These are phyloP conservation scores for Dryoscopus gambensis DNA, from an alignment of 2,113 vertebrate genomes.

Conservation along the genomic window DNA sequence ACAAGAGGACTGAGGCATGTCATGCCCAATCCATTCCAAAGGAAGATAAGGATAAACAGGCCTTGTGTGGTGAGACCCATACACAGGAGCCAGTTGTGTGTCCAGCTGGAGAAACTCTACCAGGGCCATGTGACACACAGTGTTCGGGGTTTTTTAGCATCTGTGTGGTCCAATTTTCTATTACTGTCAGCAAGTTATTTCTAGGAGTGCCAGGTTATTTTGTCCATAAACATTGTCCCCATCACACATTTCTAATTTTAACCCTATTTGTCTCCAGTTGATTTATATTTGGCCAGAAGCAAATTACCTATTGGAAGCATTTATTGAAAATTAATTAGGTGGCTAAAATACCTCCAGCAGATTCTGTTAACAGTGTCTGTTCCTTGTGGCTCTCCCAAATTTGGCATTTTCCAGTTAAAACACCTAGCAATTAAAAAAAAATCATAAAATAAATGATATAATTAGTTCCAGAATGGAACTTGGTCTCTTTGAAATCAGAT, in stretches of 20 bases:
- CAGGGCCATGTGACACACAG: neutral
- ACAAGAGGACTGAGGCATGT: neutral
- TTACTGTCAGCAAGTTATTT: conserved; percentile 73
- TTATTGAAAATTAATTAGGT: conserved; percentile 84
- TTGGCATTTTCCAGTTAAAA: conserved; percentile 71
- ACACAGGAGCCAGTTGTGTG: neutral
- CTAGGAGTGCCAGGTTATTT: conserved; percentile 72
- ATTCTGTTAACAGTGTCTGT: conserved; percentile 57
- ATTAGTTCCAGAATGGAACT: conserved; percentile 76
- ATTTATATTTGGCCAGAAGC: conserved; percentile 77
- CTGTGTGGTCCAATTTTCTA: conserved; percentile 76
- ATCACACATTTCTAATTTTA: conserved; percentile 78
- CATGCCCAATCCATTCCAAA: neutral
- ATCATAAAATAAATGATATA: conserved; percentile 77
- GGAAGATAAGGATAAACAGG: neutral
- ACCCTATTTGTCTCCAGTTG: conserved; percentile 77
- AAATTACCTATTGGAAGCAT: conserved; percentile 78
- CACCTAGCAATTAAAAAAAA: conserved; percentile 76
- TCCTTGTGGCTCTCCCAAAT: conserved; percentile 67
- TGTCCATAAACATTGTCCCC: conserved; percentile 75
- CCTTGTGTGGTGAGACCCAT: neutral
- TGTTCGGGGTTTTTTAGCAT: conserved; percentile 8
- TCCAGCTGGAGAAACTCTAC: neutral
- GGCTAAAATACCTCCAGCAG: conserved; percentile 75
- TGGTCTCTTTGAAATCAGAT: conserved; percentile 77